Evolutionary conservation across 2,888 invertebrate genomes (phyloP), one percentile per base, ranked within the genome.

Genomic region (Pilophorus perplexus): DNA sequence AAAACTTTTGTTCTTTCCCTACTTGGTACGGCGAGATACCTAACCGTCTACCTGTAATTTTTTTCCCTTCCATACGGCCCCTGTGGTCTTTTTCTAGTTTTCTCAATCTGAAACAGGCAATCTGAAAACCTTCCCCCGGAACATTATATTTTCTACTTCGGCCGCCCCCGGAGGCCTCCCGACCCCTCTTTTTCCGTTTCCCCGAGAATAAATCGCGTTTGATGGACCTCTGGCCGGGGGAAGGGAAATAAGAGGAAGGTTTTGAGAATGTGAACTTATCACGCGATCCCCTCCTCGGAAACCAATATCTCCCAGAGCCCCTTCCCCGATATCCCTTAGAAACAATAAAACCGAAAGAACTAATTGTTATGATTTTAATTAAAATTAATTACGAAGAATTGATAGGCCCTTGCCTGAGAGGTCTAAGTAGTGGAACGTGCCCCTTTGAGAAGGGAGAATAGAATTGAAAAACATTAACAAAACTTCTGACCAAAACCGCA

Each of bases 301-400:
- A 62, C 62, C 62, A 46, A 62, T 62, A 62, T 25, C 60, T 46
- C 33, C n/a, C 33, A 28, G 46, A n/a, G n/a, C n/a, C n/a, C n/a
- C n/a, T n/a, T 20, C 28, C 52, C 52, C 64, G 52, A 64, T 64
- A 64, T 52, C 64, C 50, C 14, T 52, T 40, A 10, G 37, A 18
- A 50, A 40, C 64, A 50, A 50, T 64, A 50, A 50, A 64, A 37
- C 48, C 8, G 38, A 25, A 64, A 50, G 50, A 64, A 64, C 22
- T 48, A 64, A 64, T 64, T 64, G 64, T 64, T 64, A 50, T 25
- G 50, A 38, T 64, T 50, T 64, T 48, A 64, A 64, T 64, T 64
- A 64, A 64, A 64, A 64, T 64, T 64, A 64, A 64, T 64, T 50
- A 60, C 60, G n/a, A n/a, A n/a, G n/a, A n/a, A n/a, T n/a, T n/a